These are phyloP conservation scores for Trachemys scripta DNA, from an alignment of 2,113 vertebrate species.

Conservation along the genomic window DNA sequence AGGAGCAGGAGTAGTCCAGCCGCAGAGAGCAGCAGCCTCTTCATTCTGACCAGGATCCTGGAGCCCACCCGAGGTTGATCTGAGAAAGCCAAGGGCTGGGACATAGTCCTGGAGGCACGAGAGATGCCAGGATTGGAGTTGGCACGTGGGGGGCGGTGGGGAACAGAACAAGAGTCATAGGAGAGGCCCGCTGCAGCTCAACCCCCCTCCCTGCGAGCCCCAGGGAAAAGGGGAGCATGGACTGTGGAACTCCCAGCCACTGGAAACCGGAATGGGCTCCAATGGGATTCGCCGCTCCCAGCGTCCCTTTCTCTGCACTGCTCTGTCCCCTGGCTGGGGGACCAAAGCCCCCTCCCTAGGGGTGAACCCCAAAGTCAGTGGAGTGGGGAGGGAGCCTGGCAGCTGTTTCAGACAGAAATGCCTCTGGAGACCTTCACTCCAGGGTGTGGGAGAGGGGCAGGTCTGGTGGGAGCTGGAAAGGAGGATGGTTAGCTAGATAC, in stretches of 20 bases:
- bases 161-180: neutral
- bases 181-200: neutral
- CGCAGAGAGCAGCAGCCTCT: constrained; percentile 34
- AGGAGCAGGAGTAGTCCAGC: constrained; percentile 74
- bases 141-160: no score
- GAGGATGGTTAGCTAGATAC: neutral
- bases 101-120: neutral
- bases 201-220: no score
- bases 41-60: neutral
- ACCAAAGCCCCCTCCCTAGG: neutral
- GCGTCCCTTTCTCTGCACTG: neutral
- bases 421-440: neutral
- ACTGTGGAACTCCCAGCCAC: neutral
- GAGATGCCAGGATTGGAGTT: neutral
- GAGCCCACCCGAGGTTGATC: neutral
- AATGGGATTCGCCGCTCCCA: neutral
- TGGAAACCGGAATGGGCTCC: neutral
- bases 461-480: neutral
- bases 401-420: neutral
- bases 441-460: neutral
- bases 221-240: neutral
- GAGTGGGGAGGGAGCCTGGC: neutral
- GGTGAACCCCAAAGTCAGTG: neutral
- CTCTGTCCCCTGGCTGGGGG: neutral
- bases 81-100: neutral